Conservation (phyloP, 2,888 invertebrate genomes). For the Microctonus hyperodae region DNA sequence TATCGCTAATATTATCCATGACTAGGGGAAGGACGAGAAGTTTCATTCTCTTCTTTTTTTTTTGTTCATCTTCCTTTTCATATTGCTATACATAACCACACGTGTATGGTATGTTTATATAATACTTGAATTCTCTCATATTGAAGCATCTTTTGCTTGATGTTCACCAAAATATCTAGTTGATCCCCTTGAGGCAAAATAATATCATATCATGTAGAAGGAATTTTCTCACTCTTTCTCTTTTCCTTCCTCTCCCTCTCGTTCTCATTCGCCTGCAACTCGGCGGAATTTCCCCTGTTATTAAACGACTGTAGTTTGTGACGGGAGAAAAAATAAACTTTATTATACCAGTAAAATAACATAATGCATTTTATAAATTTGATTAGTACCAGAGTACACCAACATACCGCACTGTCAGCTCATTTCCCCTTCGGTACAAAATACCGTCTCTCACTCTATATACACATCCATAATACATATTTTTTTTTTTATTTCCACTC, state of each 20-base stretch:
- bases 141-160: slow-evolving; percentile 5
- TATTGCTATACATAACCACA: slow-evolving; percentile 3
- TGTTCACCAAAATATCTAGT: neutral
- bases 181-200: neutral
- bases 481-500: slow-evolving; percentile 6
- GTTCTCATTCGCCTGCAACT: neutral
- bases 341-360: neutral
- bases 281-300: neutral
- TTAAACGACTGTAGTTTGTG: neutral
- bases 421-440: too few species aligned
- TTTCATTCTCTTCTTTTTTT: slow-evolving; percentile 18
- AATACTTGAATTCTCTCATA: slow-evolving; percentile 1
- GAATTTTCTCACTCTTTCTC: neutral
- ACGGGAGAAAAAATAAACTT: neutral
- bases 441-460: neutral
- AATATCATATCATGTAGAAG: neutral
- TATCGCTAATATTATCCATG: slow-evolving; percentile 36
- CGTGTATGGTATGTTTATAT: neutral
- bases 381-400: too few species aligned
- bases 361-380: slow-evolving; percentile 4
- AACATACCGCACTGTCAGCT: too few species aligned
- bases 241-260: neutral
- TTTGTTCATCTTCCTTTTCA: slow-evolving; percentile 8
- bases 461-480: neutral
- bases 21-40: neutral